Conservation (phyloP, 2,113 vertebrate genomes). For the Sus scrofa region T2T-Sscrofa CM000819.6:111902001-111902500, state of each 20-base stretch:
- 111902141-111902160: conserved; percentile 51
- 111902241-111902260: not conserved
- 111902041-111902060: not conserved
- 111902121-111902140: conserved; percentile 26
- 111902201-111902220: conserved; percentile 48
- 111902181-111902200: conserved; percentile 67
- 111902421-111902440: not conserved
- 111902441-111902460: not conserved
- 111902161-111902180: conserved; percentile 48
- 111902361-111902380: not conserved
- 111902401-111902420: not conserved
- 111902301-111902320: conserved; percentile 44
- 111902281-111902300: conserved; percentile 53
- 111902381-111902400: not conserved
- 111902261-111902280: not conserved
- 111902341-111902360: not conserved
- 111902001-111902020: not conserved
- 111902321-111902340: conserved; percentile 19
- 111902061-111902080: conserved; percentile 52
- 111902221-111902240: conserved; percentile 61
- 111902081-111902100: conserved; percentile 55
- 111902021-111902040: not conserved
- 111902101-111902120: conserved; percentile 57
- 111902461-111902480: not conserved
- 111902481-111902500: no score